Percentiles rank a stretch among this genome's conserved stretches.
These are phyloP conservation scores for Ditylenchus dipsaci DNA, from an alignment of 1,140 invertebrate species.

Conservation along the genomic window DNA sequence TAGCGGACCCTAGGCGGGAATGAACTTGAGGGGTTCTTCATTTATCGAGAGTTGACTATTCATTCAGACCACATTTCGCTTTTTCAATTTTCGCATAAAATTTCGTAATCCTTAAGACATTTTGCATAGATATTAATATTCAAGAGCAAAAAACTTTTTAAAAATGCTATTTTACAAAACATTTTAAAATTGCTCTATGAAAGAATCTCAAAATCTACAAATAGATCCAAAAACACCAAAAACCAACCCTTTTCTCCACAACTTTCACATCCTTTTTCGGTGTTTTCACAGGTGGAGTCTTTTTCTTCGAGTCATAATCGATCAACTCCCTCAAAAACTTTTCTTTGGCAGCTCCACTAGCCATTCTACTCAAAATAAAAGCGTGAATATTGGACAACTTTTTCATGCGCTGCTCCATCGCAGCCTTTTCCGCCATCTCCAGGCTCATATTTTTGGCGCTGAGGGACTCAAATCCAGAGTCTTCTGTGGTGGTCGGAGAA, in stretches of 20 bases:
- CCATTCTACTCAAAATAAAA: constrained; percentile 44
- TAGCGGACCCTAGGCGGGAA: too few relatives aligned
- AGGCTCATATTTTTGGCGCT: neutral
- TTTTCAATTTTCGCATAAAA: too few relatives aligned
- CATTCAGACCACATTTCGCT: too few relatives aligned
- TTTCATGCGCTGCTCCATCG: neutral
- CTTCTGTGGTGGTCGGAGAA: neutral
- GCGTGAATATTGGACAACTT: constrained; percentile 17
- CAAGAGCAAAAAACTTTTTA: too few relatives aligned
- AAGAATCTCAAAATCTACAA: neutral
- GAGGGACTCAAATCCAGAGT: neutral
- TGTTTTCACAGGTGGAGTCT: neutral
- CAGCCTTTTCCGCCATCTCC: neutral
- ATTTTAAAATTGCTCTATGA: neutral
- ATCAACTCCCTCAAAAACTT: constrained; percentile 45
- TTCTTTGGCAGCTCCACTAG: constrained; percentile 44
- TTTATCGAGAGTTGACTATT: too few relatives aligned
- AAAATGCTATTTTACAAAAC: too few relatives aligned
- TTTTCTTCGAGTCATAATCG: constrained; percentile 36
- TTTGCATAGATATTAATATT: too few relatives aligned
- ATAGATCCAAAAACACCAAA: neutral
- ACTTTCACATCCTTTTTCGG: neutral
- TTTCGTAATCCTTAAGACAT: too few relatives aligned
- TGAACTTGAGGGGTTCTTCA: too few relatives aligned
- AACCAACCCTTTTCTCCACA: neutral